phyloP scores from a whole-genome alignment of 2,797 vertebrate genomes.

The Melanogrammus aeglefinus region DNA sequence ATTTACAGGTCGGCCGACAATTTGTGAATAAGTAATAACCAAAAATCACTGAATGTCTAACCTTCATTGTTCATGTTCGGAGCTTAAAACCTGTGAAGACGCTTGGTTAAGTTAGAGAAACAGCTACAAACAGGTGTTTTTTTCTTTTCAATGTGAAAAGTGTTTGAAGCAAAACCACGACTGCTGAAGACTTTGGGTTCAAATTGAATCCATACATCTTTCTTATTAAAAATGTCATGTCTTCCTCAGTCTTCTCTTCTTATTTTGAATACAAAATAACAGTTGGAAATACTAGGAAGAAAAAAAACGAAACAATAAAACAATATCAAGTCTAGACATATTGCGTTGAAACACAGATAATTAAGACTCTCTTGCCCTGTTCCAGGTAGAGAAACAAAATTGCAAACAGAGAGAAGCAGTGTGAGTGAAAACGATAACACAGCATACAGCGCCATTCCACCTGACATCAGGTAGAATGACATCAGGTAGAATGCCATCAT shows the following conservation, averaged over 20 bases:
- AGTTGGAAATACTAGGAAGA: constrained; percentile 39
- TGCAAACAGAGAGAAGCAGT: constrained; percentile 52
- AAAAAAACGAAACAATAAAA: constrained; percentile 17
- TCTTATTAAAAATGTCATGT: constrained; percentile 59
- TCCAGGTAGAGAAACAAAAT: constrained; percentile 52
- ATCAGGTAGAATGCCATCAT: constrained; percentile 49
- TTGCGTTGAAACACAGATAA: constrained; percentile 44
- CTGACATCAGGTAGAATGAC: constrained; percentile 64
- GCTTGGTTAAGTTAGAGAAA: background rate
- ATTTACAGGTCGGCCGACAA: background rate
- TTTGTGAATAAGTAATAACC: background rate
- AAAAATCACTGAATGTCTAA: background rate
- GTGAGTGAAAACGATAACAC: constrained; percentile 63
- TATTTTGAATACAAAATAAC: constrained; percentile 6
- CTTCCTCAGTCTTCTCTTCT: background rate
- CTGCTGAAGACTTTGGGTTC: constrained; percentile 49
- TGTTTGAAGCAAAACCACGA: constrained; percentile 28
- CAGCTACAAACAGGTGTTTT: background rate
- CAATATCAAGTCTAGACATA: constrained; percentile 39
- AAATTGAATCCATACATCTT: constrained; percentile 57
- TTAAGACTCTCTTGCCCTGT: constrained; percentile 50
- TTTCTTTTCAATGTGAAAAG: constrained; percentile 10
- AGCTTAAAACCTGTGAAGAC: background rate
- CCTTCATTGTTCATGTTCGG: background rate
- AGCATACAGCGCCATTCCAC: constrained; percentile 67